Evolutionary conservation across 2,113 vertebrate species (phyloP).

Genomic region (Limanda limanda): DNA sequence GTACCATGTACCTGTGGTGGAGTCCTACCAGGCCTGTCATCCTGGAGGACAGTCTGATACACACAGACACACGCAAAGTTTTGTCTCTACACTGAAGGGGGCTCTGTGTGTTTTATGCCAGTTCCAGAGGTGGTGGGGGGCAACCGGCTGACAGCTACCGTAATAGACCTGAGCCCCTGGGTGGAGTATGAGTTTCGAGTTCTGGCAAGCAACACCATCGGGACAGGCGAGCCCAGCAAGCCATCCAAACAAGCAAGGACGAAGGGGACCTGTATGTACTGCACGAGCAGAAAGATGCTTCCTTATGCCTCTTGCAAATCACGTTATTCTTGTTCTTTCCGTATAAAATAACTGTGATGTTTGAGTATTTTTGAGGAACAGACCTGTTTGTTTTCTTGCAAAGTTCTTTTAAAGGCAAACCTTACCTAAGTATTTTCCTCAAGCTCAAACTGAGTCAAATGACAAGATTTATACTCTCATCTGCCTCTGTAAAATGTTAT

Average conservation of each 20-base stretch:
- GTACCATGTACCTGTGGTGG: conserved; percentile 41
- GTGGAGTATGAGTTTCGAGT: conserved; percentile 97
- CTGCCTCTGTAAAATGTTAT: background rate
- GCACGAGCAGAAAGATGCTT: background rate
- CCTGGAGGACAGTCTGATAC: conserved; percentile 48
- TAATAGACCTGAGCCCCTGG: conserved; percentile 95
- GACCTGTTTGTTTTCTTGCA: too few species aligned
- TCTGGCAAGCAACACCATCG: conserved; percentile 92
- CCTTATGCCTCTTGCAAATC: background rate
- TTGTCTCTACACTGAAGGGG: conserved; percentile 46
- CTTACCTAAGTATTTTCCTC: too few species aligned
- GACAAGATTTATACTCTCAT: background rate
- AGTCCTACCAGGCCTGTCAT: conserved; percentile 42
- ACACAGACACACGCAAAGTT: conserved; percentile 17
- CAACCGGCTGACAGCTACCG: conserved; percentile 90
- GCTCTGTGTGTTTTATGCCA: conserved; percentile 71
- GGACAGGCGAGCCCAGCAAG: conserved; percentile 94
- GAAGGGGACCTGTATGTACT: conserved; percentile 91
- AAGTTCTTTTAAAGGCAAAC: too few species aligned
- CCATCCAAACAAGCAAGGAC: conserved; percentile 93
- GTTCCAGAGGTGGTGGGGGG: conserved; percentile 93
- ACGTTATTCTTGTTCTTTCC: background rate
- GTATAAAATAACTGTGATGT: background rate
- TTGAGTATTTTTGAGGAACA: background rate
- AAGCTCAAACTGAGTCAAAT: background rate